A percentile compares a stretch with the other conserved stretches of the same genome.
These are phyloP conservation scores for Bicyclus anynana DNA, from an alignment of 1,140 invertebrate genomes.

Conservation along the genomic window DNA sequence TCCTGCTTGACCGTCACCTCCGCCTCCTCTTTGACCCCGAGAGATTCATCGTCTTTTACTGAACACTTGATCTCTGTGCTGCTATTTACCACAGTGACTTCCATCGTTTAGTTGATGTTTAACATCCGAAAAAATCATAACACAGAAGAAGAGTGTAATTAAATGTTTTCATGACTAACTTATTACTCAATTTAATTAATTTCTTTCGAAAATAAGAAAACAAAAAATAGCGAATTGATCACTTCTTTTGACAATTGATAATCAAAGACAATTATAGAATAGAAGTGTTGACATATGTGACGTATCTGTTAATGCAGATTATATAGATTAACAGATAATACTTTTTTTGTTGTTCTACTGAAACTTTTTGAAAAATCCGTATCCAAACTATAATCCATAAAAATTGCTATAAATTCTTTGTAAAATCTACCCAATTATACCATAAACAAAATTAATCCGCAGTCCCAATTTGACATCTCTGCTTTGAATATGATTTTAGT, in stretches of 20 bases:
- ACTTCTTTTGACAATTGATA: conserved; percentile 8
- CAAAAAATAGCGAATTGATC: conserved; percentile 26
- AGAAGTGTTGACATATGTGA: neutral
- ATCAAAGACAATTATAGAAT: neutral
- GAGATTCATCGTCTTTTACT: conserved; percentile 28
- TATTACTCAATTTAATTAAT: conserved; percentile 10
- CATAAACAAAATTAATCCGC: too few species aligned
- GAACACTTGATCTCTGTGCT: conserved; percentile 32
- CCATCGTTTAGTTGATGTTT: conserved; percentile 31
- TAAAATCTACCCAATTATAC: too few species aligned
- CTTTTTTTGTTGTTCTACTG: too few species aligned
- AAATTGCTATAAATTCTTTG: too few species aligned
- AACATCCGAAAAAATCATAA: conserved; percentile 7
- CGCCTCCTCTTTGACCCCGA: conserved; percentile 49
- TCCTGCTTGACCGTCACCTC: conserved; percentile 53
- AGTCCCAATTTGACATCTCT: too few species aligned
- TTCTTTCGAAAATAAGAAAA: conserved; percentile 24
- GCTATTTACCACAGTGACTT: conserved; percentile 43
- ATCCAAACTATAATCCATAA: too few species aligned
- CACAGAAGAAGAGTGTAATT: conserved; percentile 1
- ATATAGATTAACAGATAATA: neutral
- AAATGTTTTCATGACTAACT: conserved; percentile 13
- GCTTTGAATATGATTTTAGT: too few species aligned
- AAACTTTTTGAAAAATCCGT: too few species aligned
- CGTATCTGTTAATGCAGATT: neutral